These are phyloP conservation scores for Papilio aristodemus DNA, from an alignment of 1,140 invertebrate genomes.

Conservation along the genomic window DNA sequence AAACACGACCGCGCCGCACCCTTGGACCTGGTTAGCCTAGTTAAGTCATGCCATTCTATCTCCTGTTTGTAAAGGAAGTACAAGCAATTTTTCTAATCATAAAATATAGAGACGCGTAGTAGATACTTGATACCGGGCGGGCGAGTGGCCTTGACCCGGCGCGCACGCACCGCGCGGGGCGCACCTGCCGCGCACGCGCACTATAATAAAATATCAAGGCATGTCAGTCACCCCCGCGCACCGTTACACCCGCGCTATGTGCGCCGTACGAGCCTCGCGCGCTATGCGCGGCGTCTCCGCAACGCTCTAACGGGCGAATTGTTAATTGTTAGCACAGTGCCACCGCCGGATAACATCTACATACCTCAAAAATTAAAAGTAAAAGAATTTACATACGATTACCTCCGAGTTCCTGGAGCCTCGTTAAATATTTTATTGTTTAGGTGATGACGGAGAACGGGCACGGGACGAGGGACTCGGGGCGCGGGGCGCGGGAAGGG, in stretches of 20 bases:
- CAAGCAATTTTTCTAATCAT: neutral
- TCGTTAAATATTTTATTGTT: neutral
- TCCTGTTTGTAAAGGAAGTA: neutral
- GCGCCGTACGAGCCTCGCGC: no score
- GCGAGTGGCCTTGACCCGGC: neutral
- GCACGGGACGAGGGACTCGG: no score
- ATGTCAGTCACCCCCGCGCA: conserved; percentile 30
- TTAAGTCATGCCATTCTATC: no score
- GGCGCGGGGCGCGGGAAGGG: no score
- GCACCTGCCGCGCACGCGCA: conserved; percentile 8
- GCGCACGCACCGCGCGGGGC: neutral
- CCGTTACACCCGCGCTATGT: conserved; percentile 22
- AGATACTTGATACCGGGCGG: neutral
- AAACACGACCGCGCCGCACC: neutral
- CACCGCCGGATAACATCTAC: conserved; percentile 19
- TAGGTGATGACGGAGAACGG: no score
- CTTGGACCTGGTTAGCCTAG: neutral
- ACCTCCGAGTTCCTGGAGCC: neutral
- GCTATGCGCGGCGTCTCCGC: conserved; percentile 7
- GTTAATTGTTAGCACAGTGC: conserved; percentile 27
- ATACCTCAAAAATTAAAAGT: conserved; percentile 19
- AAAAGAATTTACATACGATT: conserved; percentile 19
- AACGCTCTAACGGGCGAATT: conserved; percentile 27
- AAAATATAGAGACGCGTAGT: neutral
- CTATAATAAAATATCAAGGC: conserved; percentile 27